Evolutionary conservation across 2,113 vertebrate species (phyloP).

Genomic region (Elgaria multicarinata): DNA sequence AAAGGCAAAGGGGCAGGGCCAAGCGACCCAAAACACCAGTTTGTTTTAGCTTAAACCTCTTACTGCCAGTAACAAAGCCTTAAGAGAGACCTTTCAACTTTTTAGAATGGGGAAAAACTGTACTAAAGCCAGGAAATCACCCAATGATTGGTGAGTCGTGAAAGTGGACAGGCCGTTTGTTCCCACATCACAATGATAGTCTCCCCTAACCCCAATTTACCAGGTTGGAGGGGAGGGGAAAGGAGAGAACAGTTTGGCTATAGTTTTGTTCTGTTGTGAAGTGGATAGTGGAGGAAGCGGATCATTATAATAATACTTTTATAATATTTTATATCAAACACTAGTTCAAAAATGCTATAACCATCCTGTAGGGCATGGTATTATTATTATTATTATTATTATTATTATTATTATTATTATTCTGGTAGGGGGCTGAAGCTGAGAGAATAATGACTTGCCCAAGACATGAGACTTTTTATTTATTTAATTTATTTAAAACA

Average conservation of each 20-base stretch:
- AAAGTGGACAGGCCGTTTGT: too few species aligned
- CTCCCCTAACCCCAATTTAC: neutral
- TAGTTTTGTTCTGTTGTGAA: neutral
- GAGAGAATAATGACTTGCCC: neutral
- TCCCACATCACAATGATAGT: neutral
- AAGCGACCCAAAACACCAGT: too few species aligned
- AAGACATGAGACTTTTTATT: neutral
- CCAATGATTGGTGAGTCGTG: too few species aligned
- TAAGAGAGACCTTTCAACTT: too few species aligned
- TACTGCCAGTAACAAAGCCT: too few species aligned
- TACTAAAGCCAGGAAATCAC: too few species aligned
- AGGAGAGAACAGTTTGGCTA: neutral
- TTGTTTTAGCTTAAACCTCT: too few species aligned
- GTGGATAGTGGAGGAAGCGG: neutral
- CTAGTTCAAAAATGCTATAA: neutral
- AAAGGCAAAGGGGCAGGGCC: too few species aligned
- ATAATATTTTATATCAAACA: too few species aligned
- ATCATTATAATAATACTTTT: neutral
- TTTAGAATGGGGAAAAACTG: too few species aligned
- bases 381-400: neutral
- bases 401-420: neutral
- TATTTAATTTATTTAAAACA: too few species aligned
- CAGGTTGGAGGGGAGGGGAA: neutral
- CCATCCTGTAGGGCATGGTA: neutral
- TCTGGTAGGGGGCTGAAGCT: neutral